Evolutionary conservation across 2,888 invertebrate genomes (phyloP).

Genomic region (Arctia plantaginis): DNA sequence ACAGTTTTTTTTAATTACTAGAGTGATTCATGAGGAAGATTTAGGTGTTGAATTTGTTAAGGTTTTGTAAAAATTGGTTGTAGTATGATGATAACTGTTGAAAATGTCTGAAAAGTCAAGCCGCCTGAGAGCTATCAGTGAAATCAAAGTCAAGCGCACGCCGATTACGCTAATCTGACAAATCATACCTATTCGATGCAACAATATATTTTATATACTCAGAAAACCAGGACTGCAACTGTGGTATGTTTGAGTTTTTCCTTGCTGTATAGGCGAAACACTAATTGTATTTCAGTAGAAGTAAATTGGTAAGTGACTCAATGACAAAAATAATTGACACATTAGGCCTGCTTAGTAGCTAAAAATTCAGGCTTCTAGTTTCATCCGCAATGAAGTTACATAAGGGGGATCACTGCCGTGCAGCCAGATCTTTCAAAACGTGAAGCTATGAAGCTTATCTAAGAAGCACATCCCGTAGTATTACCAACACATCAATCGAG

Average conservation of each 20-base stretch:
- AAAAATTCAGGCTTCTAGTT: background rate
- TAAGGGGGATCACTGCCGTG: background rate
- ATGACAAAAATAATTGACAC: background rate
- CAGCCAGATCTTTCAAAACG: background rate
- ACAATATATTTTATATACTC: background rate
- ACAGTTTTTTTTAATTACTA: background rate
- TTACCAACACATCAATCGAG: slow-evolving; percentile 21
- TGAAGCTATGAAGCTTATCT: slow-evolving; percentile 23
- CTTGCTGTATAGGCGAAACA: background rate
- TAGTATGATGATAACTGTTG: no score
- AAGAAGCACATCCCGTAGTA: slow-evolving; percentile 14
- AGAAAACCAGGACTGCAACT: background rate
- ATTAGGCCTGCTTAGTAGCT: background rate
- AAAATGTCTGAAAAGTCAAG: background rate
- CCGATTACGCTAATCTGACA: background rate
- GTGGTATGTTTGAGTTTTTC: background rate
- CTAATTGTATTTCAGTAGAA: background rate
- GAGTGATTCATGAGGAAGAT: no score
- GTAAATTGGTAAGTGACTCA: background rate
- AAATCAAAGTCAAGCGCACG: background rate
- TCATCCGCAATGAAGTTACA: background rate
- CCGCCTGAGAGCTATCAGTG: background rate
- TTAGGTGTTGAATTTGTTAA: no score
- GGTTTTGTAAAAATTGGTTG: no score
- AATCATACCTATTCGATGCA: background rate